These are phyloP conservation scores for Holothuria leucospilota DNA, from an alignment of 53 echinoderm and acorn worm species.

Conservation along the genomic window DNA sequence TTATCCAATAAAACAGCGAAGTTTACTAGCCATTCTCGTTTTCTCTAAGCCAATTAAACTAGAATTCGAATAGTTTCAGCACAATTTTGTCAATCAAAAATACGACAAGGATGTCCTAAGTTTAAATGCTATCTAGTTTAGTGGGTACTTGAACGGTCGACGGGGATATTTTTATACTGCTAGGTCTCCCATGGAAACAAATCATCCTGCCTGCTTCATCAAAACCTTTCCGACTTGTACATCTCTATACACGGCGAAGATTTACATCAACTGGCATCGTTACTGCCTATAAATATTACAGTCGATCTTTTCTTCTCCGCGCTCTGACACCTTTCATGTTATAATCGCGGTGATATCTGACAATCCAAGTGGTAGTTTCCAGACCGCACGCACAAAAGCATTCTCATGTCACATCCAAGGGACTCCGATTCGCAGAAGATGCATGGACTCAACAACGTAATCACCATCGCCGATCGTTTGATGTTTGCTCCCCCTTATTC, in stretches of 20 bases:
- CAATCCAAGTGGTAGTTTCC: not conserved
- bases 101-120: too few relatives aligned
- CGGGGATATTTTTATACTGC: too few relatives aligned
- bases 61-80: too few relatives aligned
- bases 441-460: slow-evolving; percentile 1
- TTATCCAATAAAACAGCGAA: too few relatives aligned
- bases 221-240: slow-evolving; percentile 9
- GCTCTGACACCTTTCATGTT: slow-evolving; percentile 42
- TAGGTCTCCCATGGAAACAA: not conserved
- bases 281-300: slow-evolving; percentile 31
- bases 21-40: too few relatives aligned
- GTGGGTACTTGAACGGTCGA: too few relatives aligned
- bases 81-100: too few relatives aligned
- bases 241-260: slow-evolving; percentile 2
- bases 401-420: slow-evolving; percentile 34
- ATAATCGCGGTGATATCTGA: slow-evolving; percentile 6
- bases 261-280: slow-evolving; percentile 21
- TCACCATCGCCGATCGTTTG: slow-evolving; percentile 35
- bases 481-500: not conserved
- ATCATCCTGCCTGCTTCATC: slow-evolving; percentile 16
- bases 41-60: too few relatives aligned
- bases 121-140: too few relatives aligned
- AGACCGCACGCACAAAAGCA: not conserved
- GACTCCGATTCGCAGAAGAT: not conserved
- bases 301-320: slow-evolving; percentile 7